Conservation (phyloP, 2,113 vertebrate genomes). For the Muscicapa adusta region DNA sequence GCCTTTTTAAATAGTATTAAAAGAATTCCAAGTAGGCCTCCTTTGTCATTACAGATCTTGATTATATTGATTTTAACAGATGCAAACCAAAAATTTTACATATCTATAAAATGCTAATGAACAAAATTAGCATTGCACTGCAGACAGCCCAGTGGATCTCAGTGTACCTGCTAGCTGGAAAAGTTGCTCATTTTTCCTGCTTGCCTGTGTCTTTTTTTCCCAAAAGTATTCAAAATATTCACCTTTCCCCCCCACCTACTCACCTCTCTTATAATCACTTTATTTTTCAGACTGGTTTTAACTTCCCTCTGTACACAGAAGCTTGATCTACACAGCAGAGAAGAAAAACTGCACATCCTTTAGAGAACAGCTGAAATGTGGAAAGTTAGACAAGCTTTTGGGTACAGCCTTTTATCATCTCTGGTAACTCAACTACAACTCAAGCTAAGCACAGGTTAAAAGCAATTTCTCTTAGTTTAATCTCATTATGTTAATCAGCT, state of each 20-base stretch:
- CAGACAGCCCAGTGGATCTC: background rate
- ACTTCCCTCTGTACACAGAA: background rate
- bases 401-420: background rate
- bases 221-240: background rate
- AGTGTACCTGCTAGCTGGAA: background rate
- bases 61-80: background rate
- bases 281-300: background rate
- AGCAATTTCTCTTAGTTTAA: slow-evolving; percentile 34
- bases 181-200: background rate
- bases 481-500: slow-evolving; percentile 53
- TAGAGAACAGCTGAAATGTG: background rate
- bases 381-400: background rate
- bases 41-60: background rate
- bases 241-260: background rate
- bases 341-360: background rate
- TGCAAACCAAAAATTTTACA: background rate
- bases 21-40: background rate
- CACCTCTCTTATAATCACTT: background rate
- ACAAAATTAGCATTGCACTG: background rate
- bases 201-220: background rate
- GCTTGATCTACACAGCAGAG: background rate
- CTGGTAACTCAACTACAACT: background rate
- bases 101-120: background rate
- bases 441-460: slow-evolving; percentile 35
- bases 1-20: background rate